Evolutionary conservation across 1,140 invertebrate genomes (phyloP).

Genomic region (Drosophila obscura): DNA sequence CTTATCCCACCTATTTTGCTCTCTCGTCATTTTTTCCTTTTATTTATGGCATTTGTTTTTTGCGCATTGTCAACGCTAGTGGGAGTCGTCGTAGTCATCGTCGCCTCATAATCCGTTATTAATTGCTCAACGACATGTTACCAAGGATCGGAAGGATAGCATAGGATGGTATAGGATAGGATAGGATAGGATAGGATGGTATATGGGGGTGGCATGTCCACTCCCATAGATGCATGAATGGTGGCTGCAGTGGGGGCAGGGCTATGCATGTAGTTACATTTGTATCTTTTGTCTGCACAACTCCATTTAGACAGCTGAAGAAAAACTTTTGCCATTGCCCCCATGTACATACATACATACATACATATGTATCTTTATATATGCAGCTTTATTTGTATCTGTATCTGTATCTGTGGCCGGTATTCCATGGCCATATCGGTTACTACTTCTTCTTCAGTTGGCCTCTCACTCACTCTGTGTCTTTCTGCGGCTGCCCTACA

Average conservation of each 20-base stretch:
- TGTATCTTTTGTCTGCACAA: constrained; percentile 44
- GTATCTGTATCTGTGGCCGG: constrained; percentile 9
- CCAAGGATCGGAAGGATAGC: constrained; percentile 7
- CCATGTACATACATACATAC: background rate
- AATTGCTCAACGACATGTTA: constrained; percentile 77
- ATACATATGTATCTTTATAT: constrained; percentile 9
- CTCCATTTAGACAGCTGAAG: constrained; percentile 27
- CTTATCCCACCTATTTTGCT: constrained; percentile 2
- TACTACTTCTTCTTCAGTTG: constrained; percentile 11
- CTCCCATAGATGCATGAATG: too few relatives aligned
- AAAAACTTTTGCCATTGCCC: constrained; percentile 37
- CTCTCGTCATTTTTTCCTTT: background rate
- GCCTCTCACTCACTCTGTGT: background rate
- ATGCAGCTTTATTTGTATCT: constrained; percentile 26
- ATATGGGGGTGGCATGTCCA: too few relatives aligned
- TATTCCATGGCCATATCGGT: constrained; percentile 31
- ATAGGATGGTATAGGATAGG: background rate
- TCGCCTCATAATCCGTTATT: constrained; percentile 76
- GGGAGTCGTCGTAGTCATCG: constrained; percentile 53
- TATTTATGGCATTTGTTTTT: constrained; percentile 29
- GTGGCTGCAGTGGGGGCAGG: too few relatives aligned
- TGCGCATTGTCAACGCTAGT: constrained; percentile 66
- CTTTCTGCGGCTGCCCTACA: constrained; percentile 46
- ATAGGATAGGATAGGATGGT: too few relatives aligned
- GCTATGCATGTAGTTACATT: constrained; percentile 1